Percentiles rank a stretch among this genome's conserved stretches.
Conservation (phyloP, 2,113 vertebrate species). For the Excalfactoria chinensis region DNA sequence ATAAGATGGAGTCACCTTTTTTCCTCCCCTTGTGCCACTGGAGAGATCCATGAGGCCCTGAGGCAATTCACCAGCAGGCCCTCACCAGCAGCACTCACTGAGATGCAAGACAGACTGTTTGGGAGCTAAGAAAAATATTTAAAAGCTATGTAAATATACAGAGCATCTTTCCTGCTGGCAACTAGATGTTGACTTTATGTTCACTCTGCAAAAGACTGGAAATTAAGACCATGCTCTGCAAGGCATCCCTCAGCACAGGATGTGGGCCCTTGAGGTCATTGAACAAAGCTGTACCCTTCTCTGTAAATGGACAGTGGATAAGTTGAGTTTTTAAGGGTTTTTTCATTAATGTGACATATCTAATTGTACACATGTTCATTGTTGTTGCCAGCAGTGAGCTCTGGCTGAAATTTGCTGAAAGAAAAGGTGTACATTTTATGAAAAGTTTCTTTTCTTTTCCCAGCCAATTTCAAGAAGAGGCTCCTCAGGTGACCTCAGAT, state of each 20-base stretch:
- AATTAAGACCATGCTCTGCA: background rate
- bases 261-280: background rate
- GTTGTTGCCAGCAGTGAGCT: background rate
- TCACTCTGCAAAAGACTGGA: background rate
- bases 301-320: background rate
- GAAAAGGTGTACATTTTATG: background rate
- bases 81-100: background rate
- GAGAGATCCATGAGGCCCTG: background rate
- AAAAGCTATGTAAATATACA: slow-evolving; percentile 35
- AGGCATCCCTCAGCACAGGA: background rate
- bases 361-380: background rate
- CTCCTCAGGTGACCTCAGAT: background rate
- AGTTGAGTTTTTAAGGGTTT: background rate
- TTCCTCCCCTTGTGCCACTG: background rate
- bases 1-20: background rate
- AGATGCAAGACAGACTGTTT: slow-evolving; percentile 46
- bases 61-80: background rate
- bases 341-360: background rate
- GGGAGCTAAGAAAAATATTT: slow-evolving; percentile 65
- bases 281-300: background rate
- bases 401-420: background rate
- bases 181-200: background rate
- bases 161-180: background rate
- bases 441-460: accelerated
- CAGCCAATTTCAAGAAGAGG: background rate